Evolutionary conservation across 2,888 invertebrate species (phyloP).

Genomic region (Gortyna flavago): DNA sequence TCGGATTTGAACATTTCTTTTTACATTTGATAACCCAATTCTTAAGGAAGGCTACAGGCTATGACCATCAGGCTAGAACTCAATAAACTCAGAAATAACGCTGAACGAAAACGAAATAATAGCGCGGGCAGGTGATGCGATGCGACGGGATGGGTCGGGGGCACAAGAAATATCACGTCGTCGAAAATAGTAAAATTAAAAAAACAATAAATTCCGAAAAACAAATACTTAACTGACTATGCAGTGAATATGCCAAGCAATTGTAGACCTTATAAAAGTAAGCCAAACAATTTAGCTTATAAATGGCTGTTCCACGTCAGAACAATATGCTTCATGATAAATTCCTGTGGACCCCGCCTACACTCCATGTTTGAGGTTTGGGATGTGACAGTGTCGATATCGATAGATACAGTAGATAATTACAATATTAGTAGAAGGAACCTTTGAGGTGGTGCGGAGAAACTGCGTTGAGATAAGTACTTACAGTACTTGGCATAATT

Average conservation of each 20-base stretch:
- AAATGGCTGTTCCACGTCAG: constrained; percentile 75
- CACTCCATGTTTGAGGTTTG: constrained; percentile 68
- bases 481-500: too few species aligned
- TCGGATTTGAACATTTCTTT: too few species aligned
- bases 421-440: neutral
- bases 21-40: too few species aligned
- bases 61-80: too few species aligned
- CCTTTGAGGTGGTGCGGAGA: neutral
- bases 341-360: constrained; percentile 80
- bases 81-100: too few species aligned
- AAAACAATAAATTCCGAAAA: neutral
- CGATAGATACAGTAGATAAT: constrained; percentile 38
- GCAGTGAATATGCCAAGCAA: constrained; percentile 33
- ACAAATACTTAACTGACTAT: neutral
- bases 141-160: too few species aligned
- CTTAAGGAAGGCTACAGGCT: too few species aligned
- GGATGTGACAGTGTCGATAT: constrained; percentile 62
- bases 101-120: too few species aligned
- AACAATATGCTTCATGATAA: constrained; percentile 85
- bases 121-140: too few species aligned
- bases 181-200: neutral
- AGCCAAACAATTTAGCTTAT: constrained; percentile 56
- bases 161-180: too few species aligned
- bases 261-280: constrained; percentile 67
- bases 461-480: neutral